Evolutionary conservation across 1,140 invertebrate genomes (phyloP).

Genomic region (Atta colombica): DNA sequence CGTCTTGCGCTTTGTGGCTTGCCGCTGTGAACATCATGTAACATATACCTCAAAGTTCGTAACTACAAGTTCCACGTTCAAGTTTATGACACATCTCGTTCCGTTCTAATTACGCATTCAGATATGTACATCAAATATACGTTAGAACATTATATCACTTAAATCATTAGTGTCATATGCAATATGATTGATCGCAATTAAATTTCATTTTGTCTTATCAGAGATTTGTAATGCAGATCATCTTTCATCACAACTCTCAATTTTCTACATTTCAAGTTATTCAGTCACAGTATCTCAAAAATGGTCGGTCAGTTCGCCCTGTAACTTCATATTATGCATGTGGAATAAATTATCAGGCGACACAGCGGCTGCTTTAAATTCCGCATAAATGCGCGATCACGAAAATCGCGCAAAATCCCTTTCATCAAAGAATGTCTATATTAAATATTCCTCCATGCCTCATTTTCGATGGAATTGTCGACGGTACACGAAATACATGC

Average conservation of each 20-base stretch:
- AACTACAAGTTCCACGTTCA: constrained; percentile 24
- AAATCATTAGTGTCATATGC: background rate
- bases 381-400: constrained; percentile 26
- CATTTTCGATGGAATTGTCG: constrained; percentile 12
- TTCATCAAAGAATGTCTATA: constrained; percentile 39
- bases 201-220: background rate
- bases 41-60: background rate
- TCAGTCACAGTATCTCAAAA: background rate
- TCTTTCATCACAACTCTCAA: background rate
- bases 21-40: background rate
- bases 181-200: constrained; percentile 25
- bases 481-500: constrained; percentile 26
- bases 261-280: background rate
- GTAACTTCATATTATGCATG: constrained; percentile 17
- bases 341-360: constrained; percentile 34
- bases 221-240: constrained; percentile 12
- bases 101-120: constrained; percentile 19
- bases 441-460: constrained; percentile 40
- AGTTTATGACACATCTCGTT: constrained; percentile 4
- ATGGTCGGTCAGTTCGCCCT: background rate
- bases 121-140: background rate
- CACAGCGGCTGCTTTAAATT: constrained; percentile 21
- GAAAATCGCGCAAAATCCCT: constrained; percentile 28
- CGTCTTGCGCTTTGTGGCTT: background rate
- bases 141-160: constrained; percentile 4